A percentile compares a stretch with the other conserved stretches of the same genome.
Conservation (phyloP, 2,113 vertebrate genomes). For the Indicator maculatus region DNA sequence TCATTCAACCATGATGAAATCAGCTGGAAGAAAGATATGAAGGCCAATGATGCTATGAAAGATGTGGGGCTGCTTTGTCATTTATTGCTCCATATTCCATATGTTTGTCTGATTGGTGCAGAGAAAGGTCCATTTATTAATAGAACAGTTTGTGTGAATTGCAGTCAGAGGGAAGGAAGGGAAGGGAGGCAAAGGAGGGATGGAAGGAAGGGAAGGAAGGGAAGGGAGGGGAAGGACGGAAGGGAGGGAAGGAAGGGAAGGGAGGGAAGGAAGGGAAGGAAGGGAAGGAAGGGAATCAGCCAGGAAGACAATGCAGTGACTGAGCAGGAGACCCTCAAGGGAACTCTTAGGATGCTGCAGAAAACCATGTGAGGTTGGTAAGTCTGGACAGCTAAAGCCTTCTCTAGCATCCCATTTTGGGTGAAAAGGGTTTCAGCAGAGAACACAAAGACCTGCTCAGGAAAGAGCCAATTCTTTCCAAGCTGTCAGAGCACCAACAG, state of each 20-base stretch:
- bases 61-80: slow-evolving; percentile 1
- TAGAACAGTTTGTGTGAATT: background rate
- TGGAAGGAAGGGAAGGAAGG: no score
- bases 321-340: background rate
- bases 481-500: background rate
- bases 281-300: background rate
- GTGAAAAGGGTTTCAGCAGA: background rate
- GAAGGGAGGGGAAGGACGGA: no score
- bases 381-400: background rate
- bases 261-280: no score
- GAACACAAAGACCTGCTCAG: background rate
- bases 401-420: background rate
- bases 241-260: no score
- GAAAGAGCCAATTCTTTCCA: background rate
- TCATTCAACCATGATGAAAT: slow-evolving; percentile 3
- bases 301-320: background rate
- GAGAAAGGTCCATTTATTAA: slow-evolving; percentile 27
- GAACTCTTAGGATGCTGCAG: background rate
- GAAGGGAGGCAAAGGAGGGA: no score
- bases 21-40: slow-evolving; percentile 8
- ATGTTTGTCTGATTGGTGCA: background rate
- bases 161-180: background rate
- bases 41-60: background rate
- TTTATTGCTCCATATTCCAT: slow-evolving; percentile 15
- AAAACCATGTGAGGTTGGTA: background rate